These are phyloP conservation scores for Gopherus flavomarginatus DNA, from an alignment of 2,113 vertebrate species.

Conservation along the genomic window DNA sequence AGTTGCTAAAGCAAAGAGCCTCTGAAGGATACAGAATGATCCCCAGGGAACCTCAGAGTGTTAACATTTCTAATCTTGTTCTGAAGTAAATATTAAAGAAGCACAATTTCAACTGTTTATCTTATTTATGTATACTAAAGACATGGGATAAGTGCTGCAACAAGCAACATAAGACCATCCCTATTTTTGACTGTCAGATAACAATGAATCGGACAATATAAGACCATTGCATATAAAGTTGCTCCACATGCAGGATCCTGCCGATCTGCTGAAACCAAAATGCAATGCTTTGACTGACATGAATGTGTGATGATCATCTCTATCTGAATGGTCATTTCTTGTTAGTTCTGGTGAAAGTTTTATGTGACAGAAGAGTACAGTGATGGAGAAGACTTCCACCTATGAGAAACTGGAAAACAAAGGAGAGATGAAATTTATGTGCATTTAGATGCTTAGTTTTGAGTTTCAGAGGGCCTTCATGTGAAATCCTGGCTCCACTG, in stretches of 20 bases:
- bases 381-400: background rate
- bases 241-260: background rate
- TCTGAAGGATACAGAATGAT: background rate
- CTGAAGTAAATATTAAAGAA: background rate
- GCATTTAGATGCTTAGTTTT: background rate
- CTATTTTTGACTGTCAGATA: background rate
- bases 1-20: background rate
- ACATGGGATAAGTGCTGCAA: background rate
- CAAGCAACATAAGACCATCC: background rate
- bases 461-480: background rate
- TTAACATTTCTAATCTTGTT: background rate
- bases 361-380: background rate
- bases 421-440: background rate
- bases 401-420: background rate
- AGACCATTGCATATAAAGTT: background rate
- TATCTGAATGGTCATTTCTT: background rate
- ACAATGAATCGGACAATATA: no score
- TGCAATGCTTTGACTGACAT: background rate
- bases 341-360: background rate
- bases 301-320: background rate
- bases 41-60: background rate
- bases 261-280: background rate
- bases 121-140: background rate
- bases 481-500: background rate
- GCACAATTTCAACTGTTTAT: background rate